These are phyloP conservation scores for Unio pictorum DNA, from an alignment of 2,888 invertebrate genomes.

Conservation along the genomic window DNA sequence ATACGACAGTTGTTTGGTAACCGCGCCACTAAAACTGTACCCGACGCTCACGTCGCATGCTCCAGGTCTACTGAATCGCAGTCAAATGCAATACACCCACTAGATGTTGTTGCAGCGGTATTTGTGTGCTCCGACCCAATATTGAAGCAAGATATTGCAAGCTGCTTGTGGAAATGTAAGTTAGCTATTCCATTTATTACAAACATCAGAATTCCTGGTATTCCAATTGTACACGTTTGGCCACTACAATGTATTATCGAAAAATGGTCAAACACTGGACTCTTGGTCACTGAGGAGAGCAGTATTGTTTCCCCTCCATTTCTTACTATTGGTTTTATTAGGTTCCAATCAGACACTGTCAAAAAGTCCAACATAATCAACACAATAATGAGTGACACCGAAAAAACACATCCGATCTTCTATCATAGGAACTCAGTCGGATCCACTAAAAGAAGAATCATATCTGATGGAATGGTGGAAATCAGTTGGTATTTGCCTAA, in stretches of 20 bases:
- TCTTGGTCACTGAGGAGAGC: background rate
- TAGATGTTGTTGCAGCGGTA: slow-evolving; percentile 8
- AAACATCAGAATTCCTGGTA: background rate
- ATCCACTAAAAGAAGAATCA: slow-evolving; percentile 4
- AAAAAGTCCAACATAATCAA: slow-evolving; percentile 9
- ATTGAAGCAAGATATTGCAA: slow-evolving; percentile 11
- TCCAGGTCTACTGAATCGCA: too few relatives aligned
- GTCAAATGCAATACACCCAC: slow-evolving; percentile 3
- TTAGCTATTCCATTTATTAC: slow-evolving; percentile 7
- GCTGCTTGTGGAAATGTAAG: slow-evolving; percentile 11
- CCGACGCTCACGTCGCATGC: too few relatives aligned
- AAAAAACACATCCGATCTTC: slow-evolving; percentile 10
- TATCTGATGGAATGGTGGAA: slow-evolving; percentile 8
- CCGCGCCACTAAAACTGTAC: too few relatives aligned
- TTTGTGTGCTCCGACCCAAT: slow-evolving; percentile 13
- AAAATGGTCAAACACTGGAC: too few relatives aligned
- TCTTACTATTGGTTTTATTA: slow-evolving; percentile 1
- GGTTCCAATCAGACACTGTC: slow-evolving; percentile 1
- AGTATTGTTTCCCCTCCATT: background rate
- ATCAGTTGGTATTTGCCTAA: slow-evolving; percentile 9
- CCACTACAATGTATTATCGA: slow-evolving; percentile 1
- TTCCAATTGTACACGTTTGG: background rate
- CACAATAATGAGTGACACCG: slow-evolving; percentile 3
- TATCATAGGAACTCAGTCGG: slow-evolving; percentile 10
- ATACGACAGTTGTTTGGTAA: too few relatives aligned